Percentiles rank a stretch among this genome's conserved stretches.
Evolutionary conservation across 2,113 vertebrate genomes (phyloP).

Genomic region (Paraplagusia blochii): DNA sequence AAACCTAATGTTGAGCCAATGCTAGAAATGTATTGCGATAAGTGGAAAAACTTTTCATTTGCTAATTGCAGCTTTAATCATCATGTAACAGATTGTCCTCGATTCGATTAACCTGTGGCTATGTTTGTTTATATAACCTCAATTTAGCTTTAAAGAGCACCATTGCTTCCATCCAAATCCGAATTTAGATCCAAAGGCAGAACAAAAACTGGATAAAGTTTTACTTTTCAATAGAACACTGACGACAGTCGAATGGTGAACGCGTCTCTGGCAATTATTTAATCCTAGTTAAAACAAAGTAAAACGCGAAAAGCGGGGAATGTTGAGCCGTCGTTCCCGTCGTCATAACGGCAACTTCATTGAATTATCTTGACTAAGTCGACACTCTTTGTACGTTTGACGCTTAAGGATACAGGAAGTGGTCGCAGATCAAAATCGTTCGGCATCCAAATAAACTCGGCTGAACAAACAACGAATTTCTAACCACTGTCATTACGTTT

Average conservation of each 20-base stretch:
- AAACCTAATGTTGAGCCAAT: too few relatives aligned
- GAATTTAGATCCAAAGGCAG: neutral
- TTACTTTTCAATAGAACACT: neutral
- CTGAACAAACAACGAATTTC: too few relatives aligned
- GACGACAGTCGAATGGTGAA: neutral
- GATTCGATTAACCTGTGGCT: constrained; percentile 14
- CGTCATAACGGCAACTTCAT: too few relatives aligned
- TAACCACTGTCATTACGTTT: too few relatives aligned
- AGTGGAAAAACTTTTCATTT: too few relatives aligned
- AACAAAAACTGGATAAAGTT: neutral
- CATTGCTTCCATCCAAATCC: neutral
- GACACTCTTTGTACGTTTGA: constrained; percentile 31
- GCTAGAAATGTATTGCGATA: too few relatives aligned
- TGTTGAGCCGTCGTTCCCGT: too few relatives aligned
- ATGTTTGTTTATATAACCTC: constrained; percentile 35
- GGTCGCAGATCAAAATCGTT: neutral
- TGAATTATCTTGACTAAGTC: constrained; percentile 20
- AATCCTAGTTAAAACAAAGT: too few relatives aligned
- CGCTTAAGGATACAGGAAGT: constrained; percentile 61
- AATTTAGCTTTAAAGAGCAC: constrained; percentile 28
- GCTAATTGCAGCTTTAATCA: too few relatives aligned
- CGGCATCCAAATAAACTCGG: too few relatives aligned
- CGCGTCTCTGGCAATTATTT: too few relatives aligned
- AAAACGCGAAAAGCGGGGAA: too few relatives aligned
- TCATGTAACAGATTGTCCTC: constrained; percentile 42